Base-by-base conservation (phyloP, 1,140 invertebrate genomes). In the Cyclargus thomasi region DNA sequence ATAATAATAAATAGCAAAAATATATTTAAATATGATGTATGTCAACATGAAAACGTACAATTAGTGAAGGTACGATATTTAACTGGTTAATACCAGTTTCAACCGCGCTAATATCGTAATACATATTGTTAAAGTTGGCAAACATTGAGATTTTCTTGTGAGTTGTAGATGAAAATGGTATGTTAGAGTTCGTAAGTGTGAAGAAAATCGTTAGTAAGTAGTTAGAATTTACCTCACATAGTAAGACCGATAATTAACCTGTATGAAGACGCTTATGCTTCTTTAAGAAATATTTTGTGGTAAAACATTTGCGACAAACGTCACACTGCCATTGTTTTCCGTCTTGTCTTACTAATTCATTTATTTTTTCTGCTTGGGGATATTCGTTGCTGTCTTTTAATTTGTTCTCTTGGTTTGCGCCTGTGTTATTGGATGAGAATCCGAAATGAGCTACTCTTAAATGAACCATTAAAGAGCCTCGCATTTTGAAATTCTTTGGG, bases 271-370 rank as follows among this genome's bases (percentile, higher is more conserved):
- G 92, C 85, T 96, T 96, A 80, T 97, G 96, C 88, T 97, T 97
- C 87, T 97, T 97, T 53, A 97, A 85, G 81, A 97, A 97, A 89
- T 97, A 97, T 84, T 97, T 97, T 7, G 96, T 97, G 1, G 96
- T 97, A 80, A 97, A 97, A 84, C 93, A 92, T 92, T 97, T 97
- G 53, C 92, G 92, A 83, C 96, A 97, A 20, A 96, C 93, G 76
- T 97, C 95, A 81, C 96, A 97, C 79, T 95, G 94, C 95, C 95
- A 97, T 74, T 91, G 90, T 77, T 91, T 91, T 62, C 82, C 84
- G 62, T 89, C 86, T 73, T 76, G 84, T 73, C 80, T 80, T 29
- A 79, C 76, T 29, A 79, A 65, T 53, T 55, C 70, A 8, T 53
- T 64, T 17, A 72, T 29, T 47, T 83, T 81, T 55, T 79, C 78